Conservation (phyloP, 2,113 vertebrate species). For the Otolemur garnettii region DNA sequence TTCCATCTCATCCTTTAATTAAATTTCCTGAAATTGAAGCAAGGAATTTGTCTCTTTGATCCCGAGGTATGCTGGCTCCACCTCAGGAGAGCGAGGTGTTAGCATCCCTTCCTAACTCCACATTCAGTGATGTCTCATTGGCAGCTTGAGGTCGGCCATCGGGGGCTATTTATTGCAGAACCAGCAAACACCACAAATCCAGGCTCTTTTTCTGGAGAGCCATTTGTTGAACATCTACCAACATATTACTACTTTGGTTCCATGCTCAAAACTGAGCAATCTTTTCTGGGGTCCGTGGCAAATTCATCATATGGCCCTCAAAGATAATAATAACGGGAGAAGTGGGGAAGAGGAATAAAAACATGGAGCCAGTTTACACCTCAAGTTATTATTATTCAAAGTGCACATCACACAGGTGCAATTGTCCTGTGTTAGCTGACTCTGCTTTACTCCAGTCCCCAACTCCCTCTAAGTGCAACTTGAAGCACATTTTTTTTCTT, state of each 20-base stretch:
- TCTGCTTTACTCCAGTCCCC: neutral
- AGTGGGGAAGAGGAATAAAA: neutral
- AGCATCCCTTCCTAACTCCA: neutral
- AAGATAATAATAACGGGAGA: neutral
- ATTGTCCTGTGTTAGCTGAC: neutral
- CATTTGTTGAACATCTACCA: neutral
- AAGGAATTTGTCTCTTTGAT: neutral
- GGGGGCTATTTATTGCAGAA: neutral
- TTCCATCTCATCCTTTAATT: neutral
- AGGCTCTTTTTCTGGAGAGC: neutral
- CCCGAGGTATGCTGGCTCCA: neutral
- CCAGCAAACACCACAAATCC: neutral
- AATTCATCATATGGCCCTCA: neutral
- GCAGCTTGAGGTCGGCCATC: neutral
- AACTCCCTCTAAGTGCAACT: constrained; percentile 8
- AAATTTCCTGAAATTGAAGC: constrained; percentile 17
- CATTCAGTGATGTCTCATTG: neutral
- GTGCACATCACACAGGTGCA: neutral
- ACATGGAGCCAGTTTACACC: neutral
- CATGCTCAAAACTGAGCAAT: neutral
- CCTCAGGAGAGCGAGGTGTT: neutral
- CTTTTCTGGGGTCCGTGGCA: neutral
- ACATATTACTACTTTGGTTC: neutral
- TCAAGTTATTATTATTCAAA: neutral
- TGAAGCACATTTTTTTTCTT: constrained; percentile 21